These are phyloP conservation scores for Glossophaga mutica DNA, from an alignment of 2,797 vertebrate species.

Conservation along the genomic window DNA sequence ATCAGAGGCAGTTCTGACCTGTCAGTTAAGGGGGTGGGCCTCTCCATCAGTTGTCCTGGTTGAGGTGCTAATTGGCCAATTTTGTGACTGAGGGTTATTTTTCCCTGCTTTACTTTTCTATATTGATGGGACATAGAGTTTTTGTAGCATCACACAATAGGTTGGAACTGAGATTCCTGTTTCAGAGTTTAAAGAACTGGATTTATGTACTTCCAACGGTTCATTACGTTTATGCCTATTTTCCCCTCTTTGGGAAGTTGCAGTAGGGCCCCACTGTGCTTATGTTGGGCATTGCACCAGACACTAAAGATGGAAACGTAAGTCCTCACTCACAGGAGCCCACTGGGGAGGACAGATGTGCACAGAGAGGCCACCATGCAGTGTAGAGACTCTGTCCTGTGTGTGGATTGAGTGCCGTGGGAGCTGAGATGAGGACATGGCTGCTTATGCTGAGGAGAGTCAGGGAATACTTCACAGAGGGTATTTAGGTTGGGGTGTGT, in stretches of 20 bases:
- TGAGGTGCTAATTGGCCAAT: no score
- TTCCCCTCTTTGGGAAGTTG: background rate
- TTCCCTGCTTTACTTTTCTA: background rate
- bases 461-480: background rate
- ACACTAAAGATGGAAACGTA: background rate
- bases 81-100: background rate
- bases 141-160: background rate
- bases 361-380: background rate
- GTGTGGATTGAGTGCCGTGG: background rate
- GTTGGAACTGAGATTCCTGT: background rate
- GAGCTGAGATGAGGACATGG: background rate
- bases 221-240: background rate
- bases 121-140: background rate
- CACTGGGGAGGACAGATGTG: background rate
- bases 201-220: background rate
- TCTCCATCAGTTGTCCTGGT: background rate
- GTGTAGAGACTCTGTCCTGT: background rate
- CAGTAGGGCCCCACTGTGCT: background rate
- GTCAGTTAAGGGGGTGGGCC: accelerated
- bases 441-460: background rate
- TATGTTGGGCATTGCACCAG: background rate
- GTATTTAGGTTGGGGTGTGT: background rate
- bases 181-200: background rate
- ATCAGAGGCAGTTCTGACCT: background rate
- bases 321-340: background rate